phyloP scores from a whole-genome alignment of 2,797 vertebrate genomes.

The Alca torda region DNA sequence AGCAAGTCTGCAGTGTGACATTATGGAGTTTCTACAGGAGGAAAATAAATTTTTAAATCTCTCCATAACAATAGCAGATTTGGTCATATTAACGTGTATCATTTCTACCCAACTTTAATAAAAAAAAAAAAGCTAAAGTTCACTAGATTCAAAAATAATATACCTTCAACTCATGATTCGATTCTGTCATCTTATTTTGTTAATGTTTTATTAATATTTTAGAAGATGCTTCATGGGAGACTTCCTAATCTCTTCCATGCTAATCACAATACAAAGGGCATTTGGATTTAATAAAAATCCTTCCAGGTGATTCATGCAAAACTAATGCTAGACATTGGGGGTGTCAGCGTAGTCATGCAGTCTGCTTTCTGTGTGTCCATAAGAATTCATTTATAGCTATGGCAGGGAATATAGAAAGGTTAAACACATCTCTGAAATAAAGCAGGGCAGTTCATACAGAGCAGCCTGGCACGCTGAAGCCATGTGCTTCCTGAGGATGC shows the following conservation, averaged over 20 bases:
- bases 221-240: neutral
- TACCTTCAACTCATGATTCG: neutral
- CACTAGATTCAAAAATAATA: neutral
- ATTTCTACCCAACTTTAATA: neutral
- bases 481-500: neutral
- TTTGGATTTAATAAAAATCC: neutral
- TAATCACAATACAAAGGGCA: neutral
- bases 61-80: neutral
- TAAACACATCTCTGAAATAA: neutral
- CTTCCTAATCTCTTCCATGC: neutral
- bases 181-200: neutral
- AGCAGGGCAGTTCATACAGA: neutral
- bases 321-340: neutral
- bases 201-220: neutral
- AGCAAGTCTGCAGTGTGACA: neutral
- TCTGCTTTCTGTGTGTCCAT: neutral
- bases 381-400: neutral
- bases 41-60: neutral
- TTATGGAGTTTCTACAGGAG: neutral
- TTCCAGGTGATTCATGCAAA: neutral
- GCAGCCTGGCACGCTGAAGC: neutral
- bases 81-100: neutral
- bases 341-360: neutral
- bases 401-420: neutral
- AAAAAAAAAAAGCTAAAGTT: neutral